Evolutionary conservation across 2,888 invertebrate species (phyloP).

Genomic region (Lepidochitona cinerea): DNA sequence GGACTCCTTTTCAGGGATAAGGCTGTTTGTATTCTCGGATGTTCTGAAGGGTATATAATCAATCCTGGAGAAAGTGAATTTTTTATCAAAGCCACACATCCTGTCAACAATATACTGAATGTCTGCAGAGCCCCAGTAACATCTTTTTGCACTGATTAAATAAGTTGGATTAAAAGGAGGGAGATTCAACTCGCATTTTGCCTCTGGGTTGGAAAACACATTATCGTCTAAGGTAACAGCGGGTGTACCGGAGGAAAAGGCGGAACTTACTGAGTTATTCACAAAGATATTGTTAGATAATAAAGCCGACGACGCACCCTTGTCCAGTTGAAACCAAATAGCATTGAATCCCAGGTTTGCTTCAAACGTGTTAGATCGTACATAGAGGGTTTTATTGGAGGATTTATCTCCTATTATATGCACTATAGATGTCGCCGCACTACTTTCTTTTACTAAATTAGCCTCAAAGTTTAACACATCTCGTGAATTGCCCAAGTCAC

Average conservation of each 20-base stretch:
- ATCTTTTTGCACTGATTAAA: not conserved
- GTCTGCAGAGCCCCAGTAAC: not conserved
- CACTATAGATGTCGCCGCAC: too few species aligned
- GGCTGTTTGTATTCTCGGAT: not conserved
- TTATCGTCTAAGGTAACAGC: not conserved
- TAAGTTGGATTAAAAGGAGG: not conserved
- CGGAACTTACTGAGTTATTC: not conserved
- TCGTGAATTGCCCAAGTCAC: too few species aligned
- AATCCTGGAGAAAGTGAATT: not conserved
- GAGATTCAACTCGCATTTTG: not conserved
- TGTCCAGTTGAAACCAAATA: too few species aligned
- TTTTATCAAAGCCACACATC: not conserved
- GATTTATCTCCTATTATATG: too few species aligned
- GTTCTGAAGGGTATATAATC: not conserved
- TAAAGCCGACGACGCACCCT: too few species aligned
- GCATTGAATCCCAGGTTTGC: too few species aligned
- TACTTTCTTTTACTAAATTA: too few species aligned
- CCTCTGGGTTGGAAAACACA: not conserved
- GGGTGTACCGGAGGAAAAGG: not conserved
- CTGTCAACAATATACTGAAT: not conserved
- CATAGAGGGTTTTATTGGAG: too few species aligned
- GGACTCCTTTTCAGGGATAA: not conserved
- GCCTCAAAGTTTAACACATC: too few species aligned
- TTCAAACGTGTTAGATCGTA: too few species aligned
- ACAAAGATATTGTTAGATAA: not conserved